These are phyloP conservation scores for Pteropus alecto DNA, from an alignment of 2,113 vertebrate species.

Conservation along the genomic window DNA sequence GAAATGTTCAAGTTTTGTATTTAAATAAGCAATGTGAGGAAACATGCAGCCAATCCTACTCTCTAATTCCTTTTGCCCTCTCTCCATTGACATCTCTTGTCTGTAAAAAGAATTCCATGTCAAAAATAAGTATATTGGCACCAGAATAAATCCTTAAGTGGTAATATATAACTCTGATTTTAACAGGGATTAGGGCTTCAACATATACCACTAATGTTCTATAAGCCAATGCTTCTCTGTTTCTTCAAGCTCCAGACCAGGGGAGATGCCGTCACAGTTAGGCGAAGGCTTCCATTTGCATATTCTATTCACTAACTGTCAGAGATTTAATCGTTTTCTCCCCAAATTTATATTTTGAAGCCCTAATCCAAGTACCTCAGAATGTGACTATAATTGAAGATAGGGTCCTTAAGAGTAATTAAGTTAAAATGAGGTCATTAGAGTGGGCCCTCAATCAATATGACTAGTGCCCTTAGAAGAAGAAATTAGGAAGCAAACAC, in stretches of 20 bases:
- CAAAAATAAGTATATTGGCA: background rate
- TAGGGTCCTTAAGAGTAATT: background rate
- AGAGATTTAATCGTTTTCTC: background rate
- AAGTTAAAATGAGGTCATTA: slow-evolving; percentile 15
- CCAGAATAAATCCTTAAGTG: background rate
- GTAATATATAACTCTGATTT: background rate
- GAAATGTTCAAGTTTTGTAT: background rate
- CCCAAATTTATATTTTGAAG: background rate
- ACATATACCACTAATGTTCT: background rate
- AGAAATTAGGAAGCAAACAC: background rate
- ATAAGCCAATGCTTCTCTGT: background rate
- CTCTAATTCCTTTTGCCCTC: background rate
- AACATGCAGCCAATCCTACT: background rate
- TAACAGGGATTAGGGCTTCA: background rate
- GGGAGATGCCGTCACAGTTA: background rate
- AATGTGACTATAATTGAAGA: background rate
- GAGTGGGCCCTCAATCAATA: background rate
- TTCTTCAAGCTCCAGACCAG: slow-evolving; percentile 2
- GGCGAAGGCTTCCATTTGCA: background rate
- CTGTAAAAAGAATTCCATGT: background rate
- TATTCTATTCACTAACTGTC: background rate
- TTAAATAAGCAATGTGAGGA: background rate
- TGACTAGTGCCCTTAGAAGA: background rate
- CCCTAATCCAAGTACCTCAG: background rate
- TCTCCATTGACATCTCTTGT: background rate